Evolutionary conservation across 2,797 vertebrate genomes (phyloP).

Genomic region (Schizopygopsis malacanthus): DNA sequence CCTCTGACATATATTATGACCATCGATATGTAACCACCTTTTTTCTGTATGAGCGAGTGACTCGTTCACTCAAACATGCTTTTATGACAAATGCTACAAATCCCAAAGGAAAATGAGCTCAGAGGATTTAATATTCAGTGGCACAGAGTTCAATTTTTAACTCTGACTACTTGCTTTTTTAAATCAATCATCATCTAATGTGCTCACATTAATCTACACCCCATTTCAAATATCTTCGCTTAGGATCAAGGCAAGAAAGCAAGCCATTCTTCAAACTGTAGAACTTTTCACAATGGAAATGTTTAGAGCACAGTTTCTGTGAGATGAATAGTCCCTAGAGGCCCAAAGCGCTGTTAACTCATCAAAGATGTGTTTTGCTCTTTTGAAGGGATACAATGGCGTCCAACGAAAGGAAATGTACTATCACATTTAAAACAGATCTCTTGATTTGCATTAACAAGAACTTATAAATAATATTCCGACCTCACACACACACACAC

Average conservation of each 20-base stretch:
- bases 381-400: slow-evolving; percentile 32
- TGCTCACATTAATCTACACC: slow-evolving; percentile 14
- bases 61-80: slow-evolving; percentile 14
- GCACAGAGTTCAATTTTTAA: slow-evolving; percentile 45
- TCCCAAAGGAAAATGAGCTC: slow-evolving; percentile 29
- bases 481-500: slow-evolving; percentile 53
- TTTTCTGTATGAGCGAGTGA: slow-evolving; percentile 22
- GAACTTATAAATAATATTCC: slow-evolving; percentile 47
- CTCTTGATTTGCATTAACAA: slow-evolving; percentile 42
- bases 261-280: slow-evolving; percentile 18
- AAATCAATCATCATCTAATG: slow-evolving; percentile 32
- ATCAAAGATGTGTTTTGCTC: slow-evolving; percentile 41
- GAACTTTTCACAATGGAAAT: slow-evolving; percentile 51
- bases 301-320: slow-evolving; percentile 44
- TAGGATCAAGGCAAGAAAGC: slow-evolving; percentile 46
- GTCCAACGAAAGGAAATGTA: slow-evolving; percentile 48
- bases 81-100: slow-evolving; percentile 31
- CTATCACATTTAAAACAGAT: slow-evolving; percentile 46
- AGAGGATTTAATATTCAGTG: slow-evolving; percentile 48
- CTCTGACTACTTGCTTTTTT: slow-evolving; percentile 17
- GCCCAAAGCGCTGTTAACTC: slow-evolving; percentile 24
- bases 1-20: background rate
- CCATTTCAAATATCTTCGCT: slow-evolving; percentile 43
- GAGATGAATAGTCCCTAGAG: slow-evolving; percentile 29
- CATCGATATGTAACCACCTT: slow-evolving; percentile 15